Base-by-base conservation (phyloP, 2,113 vertebrate genomes). In the Natator depressus region DNA sequence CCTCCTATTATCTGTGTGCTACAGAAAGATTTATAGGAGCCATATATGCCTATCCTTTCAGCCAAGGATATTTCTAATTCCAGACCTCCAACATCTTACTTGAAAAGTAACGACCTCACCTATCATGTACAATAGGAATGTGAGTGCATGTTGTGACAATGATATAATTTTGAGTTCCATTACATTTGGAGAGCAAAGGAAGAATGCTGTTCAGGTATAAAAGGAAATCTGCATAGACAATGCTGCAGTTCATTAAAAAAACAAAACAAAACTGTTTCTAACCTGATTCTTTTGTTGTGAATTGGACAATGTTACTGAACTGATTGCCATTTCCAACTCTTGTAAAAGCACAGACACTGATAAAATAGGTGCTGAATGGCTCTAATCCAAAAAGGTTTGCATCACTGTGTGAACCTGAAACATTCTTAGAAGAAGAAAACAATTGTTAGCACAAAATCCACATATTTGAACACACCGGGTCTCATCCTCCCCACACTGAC, bases 251-350 rank as follows among this genome's bases (percentile, higher is more conserved):
- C 27, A 96, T 84, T 84, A 92, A 84, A 79, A 86, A 38, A 22
- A 62, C 8, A 90, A 11, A 59, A 59, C 80, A 42, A 81, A 78
- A 24, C 31, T 5, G 0, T 92, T 65, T 84, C 98, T 97, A 96
- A 99, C 99, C 99, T 98, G 99, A 99, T 98, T 99, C 99, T 55
- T 98, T 98, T 1, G 99, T 99, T 82, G 98, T 99, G 93, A 99
- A 99, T 88, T 98, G 98, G 79, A 99, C 98, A 78, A 98, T 95
- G 35, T 98, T 98, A 98, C 99, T 99, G 98, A 99, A 99, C 82
- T 99, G 99, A 97, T 99, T 98, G 88, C 99, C 99, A 80, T 99
- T 99, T 82, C 99, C 99, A 51, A 99, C 99, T 97, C 98, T 99
- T 65, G 99, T 99, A 97, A 99, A 99, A 51, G 99, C 99, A 95